Percentiles rank a stretch among this genome's conserved stretches.
phyloP scores from a whole-genome alignment of 2,888 invertebrate species.

The Lochmaea capreae region DNA sequence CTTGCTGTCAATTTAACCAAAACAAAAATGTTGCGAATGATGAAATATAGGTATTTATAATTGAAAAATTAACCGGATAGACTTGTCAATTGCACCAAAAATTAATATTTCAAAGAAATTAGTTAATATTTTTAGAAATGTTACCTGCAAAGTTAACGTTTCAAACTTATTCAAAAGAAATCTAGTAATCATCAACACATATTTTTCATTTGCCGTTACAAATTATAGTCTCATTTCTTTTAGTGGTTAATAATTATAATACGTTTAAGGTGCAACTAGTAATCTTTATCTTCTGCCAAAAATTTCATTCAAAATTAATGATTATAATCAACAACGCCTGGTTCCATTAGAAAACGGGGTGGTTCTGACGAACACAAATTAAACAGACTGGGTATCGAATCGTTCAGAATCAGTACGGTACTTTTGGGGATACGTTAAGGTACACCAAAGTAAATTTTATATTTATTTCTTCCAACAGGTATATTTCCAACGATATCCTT shows the following conservation, averaged over 20 bases:
- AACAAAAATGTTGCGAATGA: too few species aligned
- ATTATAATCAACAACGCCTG: constrained; percentile 34
- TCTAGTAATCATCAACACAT: background rate
- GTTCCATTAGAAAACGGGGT: constrained; percentile 33
- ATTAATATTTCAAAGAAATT: too few species aligned
- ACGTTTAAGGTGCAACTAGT: constrained; percentile 34
- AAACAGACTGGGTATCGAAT: constrained; percentile 8
- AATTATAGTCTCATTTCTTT: constrained; percentile 18
- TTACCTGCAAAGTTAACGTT: too few species aligned
- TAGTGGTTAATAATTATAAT: constrained; percentile 36
- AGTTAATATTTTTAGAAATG: too few species aligned
- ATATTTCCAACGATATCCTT: too few species aligned
- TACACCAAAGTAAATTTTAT: background rate
- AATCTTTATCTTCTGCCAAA: constrained; percentile 34
- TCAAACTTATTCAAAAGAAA: background rate
- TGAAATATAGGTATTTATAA: too few species aligned
- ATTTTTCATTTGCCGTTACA: constrained; percentile 2
- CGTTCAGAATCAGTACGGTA: constrained; percentile 1
- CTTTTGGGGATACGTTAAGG: background rate
- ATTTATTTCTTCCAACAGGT: too few species aligned
- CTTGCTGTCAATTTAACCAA: too few species aligned
- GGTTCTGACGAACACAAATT: constrained; percentile 22
- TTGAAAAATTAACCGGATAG: too few species aligned
- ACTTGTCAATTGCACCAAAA: too few species aligned
- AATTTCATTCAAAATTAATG: constrained; percentile 34